Percentiles rank a stretch among this genome's conserved stretches.
phyloP scores from a whole-genome alignment of 2,888 invertebrate species.

The Oxytorus armatus region DNA sequence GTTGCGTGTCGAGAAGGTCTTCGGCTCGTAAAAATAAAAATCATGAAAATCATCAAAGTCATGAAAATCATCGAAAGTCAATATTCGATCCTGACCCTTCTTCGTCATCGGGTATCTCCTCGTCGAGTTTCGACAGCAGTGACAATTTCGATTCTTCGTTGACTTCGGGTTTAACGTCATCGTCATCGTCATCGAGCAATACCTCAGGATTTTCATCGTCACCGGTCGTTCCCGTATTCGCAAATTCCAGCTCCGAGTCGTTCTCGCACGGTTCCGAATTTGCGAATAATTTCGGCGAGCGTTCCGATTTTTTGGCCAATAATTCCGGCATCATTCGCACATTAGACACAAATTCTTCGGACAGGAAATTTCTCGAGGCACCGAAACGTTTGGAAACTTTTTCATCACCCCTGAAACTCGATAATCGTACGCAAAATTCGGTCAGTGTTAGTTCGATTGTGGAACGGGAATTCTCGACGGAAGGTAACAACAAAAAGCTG shows the following conservation, averaged over 20 bases:
- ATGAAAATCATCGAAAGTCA: constrained; percentile 26
- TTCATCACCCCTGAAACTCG: constrained; percentile 18
- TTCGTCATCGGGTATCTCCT: constrained; percentile 49
- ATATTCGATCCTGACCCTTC: constrained; percentile 12
- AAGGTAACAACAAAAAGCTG: constrained; percentile 47
- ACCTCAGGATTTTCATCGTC: constrained; percentile 56
- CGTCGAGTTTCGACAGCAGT: constrained; percentile 52
- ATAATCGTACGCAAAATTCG: not conserved
- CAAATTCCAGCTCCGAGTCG: constrained; percentile 42
- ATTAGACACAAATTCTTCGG: not conserved
- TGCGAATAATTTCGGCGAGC: no score
- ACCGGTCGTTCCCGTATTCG: constrained; percentile 11
- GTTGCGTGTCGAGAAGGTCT: constrained; percentile 80
- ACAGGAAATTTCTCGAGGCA: not conserved
- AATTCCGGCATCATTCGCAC: constrained; percentile 14
- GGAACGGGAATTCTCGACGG: constrained; percentile 6
- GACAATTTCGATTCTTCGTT: constrained; percentile 32
- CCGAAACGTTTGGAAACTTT: constrained; percentile 50
- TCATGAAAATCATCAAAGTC: not conserved
- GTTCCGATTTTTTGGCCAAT: constrained; percentile 23
- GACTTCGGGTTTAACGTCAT: constrained; percentile 36
- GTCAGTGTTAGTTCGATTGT: not conserved
- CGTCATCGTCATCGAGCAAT: constrained; percentile 31
- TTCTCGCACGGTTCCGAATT: constrained; percentile 41
- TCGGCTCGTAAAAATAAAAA: constrained; percentile 46